phyloP scores from a whole-genome alignment of 2,888 invertebrate species.

The Mylabris sibirica region DNA sequence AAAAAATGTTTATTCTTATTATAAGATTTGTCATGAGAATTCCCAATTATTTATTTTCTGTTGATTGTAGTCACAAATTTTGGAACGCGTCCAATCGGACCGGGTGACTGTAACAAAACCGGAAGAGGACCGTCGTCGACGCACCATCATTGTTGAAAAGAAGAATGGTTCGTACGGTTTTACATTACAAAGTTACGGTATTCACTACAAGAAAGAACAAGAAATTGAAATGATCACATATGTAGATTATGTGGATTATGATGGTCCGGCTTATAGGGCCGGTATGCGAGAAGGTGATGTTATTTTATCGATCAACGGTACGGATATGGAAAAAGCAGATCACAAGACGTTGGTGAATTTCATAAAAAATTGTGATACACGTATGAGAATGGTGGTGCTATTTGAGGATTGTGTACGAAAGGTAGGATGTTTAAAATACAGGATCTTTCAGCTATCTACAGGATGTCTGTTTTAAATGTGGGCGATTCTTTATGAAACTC shows the following conservation, averaged over 20 bases:
- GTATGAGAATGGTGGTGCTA: slow-evolving; percentile 95
- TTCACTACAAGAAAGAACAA: slow-evolving; percentile 92
- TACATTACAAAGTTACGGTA: slow-evolving; percentile 96
- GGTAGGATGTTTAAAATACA: slow-evolving; percentile 62
- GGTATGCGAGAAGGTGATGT: slow-evolving; percentile 98
- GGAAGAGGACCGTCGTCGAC: slow-evolving; percentile 85
- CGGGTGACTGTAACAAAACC: slow-evolving; percentile 74
- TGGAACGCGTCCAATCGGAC: slow-evolving; percentile 78
- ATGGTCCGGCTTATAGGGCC: slow-evolving; percentile 89
- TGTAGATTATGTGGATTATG: slow-evolving; percentile 93
- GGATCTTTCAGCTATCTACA: no score
- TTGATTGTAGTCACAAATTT: slow-evolving; percentile 67
- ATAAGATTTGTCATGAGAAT: neutral
- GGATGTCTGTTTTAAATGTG: no score
- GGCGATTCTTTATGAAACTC: no score
- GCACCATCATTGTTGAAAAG: slow-evolving; percentile 92
- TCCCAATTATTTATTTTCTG: neutral
- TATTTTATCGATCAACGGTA: slow-evolving; percentile 95
- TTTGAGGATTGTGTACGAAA: slow-evolving; percentile 97
- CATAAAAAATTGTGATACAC: slow-evolving; percentile 86
- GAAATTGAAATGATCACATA: slow-evolving; percentile 97
- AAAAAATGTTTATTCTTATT: neutral
- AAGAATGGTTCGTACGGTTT: slow-evolving; percentile 92
- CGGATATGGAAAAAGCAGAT: slow-evolving; percentile 93
- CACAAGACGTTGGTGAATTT: slow-evolving; percentile 92